phyloP scores from a whole-genome alignment of 2,797 vertebrate species.

The Taenioides sp. region DNA sequence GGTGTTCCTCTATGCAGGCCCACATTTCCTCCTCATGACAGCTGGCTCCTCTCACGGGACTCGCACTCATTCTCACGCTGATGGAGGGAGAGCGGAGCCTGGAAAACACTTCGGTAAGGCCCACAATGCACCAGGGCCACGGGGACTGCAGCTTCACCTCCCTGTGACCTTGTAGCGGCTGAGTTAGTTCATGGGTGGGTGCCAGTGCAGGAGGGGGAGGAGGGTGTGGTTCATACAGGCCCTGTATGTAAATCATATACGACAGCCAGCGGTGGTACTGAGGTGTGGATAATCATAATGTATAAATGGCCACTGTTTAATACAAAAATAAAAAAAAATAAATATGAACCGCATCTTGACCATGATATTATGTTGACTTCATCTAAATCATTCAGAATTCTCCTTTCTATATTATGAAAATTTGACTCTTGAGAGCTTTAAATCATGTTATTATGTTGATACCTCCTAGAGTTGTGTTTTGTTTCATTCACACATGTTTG shows the following conservation, averaged over 20 bases:
- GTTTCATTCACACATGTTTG: no score
- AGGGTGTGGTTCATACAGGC: neutral
- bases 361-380: no score
- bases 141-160: constrained; percentile 77
- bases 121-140: constrained; percentile 48
- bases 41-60: constrained; percentile 81
- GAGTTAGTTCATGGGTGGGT: constrained; percentile 61
- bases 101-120: constrained; percentile 69
- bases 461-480: no score
- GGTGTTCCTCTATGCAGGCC: constrained; percentile 35
- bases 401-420: no score
- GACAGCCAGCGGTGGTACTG: neutral
- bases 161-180: constrained; percentile 75
- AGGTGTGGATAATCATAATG: constrained; percentile 14
- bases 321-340: no score
- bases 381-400: no score
- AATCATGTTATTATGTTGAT: no score
- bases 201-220: constrained; percentile 28
- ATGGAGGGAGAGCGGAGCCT: constrained; percentile 72
- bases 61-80: constrained; percentile 81
- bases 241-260: no score
- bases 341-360: no score
- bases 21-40: constrained; percentile 73
- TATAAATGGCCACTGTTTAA: neutral
- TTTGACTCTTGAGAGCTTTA: no score